A percentile compares a stretch with the other conserved stretches of the same genome.
These are phyloP conservation scores for Steinernema khuongi DNA, from an alignment of 1,140 invertebrate genomes.

Conservation along the genomic window DNA sequence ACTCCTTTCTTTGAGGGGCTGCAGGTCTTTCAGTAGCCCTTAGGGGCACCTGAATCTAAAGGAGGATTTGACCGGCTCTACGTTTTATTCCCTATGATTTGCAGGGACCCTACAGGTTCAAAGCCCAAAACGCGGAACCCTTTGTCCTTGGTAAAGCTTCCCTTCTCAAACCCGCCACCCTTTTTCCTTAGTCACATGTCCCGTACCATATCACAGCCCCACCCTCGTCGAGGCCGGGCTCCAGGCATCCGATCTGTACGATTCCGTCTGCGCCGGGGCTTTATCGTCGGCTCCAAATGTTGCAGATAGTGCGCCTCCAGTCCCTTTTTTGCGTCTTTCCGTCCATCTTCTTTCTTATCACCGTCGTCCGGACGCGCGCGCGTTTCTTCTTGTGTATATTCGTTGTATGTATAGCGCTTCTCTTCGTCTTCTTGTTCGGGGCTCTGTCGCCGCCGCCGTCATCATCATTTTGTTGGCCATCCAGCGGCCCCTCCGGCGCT, in stretches of 20 bases:
- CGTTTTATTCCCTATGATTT: too few relatives aligned
- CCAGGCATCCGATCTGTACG: too few relatives aligned
- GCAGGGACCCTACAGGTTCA: too few relatives aligned
- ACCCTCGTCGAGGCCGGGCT: too few relatives aligned
- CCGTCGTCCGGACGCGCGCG: not conserved
- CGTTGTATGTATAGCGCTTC: constrained; percentile 7
- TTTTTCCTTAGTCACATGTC: not conserved
- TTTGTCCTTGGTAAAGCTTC: too few relatives aligned
- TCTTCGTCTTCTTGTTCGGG: not conserved
- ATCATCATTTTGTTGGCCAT: constrained; percentile 13
- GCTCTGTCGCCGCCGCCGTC: not conserved
- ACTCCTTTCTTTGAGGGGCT: too few relatives aligned
- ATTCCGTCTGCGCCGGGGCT: not conserved
- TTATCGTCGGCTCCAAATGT: not conserved
- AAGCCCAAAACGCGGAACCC: too few relatives aligned
- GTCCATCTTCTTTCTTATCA: not conserved
- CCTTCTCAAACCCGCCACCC: not conserved
- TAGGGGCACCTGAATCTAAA: too few relatives aligned
- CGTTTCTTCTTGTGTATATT: constrained; percentile 13
- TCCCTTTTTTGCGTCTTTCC: constrained; percentile 7
- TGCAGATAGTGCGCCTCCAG: not conserved
- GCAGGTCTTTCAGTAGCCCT: too few relatives aligned
- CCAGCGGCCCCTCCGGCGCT: constrained; percentile 3
- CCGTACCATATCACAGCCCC: not conserved
- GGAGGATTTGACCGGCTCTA: too few relatives aligned